Conservation (phyloP, 2,888 invertebrate genomes). For the Rotaria macrura region DNA sequence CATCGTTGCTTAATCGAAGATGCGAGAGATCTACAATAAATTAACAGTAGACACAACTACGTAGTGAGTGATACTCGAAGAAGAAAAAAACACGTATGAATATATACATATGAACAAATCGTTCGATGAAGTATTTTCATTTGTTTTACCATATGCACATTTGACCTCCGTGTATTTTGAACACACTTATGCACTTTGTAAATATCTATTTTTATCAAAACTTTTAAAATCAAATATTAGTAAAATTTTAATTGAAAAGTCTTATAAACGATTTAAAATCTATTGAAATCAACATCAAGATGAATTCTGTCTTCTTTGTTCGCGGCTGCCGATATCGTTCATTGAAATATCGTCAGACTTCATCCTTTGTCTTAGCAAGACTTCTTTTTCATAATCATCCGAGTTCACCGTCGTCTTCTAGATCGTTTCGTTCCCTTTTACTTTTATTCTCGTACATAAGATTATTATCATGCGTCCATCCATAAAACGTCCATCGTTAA, state of each 20-base stretch:
- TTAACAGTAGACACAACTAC: background rate
- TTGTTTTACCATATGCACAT: background rate
- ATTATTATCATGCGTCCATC: background rate
- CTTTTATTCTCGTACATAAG: background rate
- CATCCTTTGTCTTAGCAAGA: background rate
- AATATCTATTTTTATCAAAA: background rate
- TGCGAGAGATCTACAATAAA: background rate
- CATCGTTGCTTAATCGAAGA: background rate
- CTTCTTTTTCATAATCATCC: background rate
- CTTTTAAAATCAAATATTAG: background rate
- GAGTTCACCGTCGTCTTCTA: background rate
- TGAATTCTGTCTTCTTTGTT: background rate
- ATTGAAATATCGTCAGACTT: background rate
- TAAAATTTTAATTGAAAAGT: background rate
- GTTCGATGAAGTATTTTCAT: background rate
- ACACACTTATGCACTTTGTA: background rate
- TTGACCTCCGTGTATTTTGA: background rate
- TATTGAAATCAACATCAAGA: background rate
- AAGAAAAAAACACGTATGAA: too few relatives aligned
- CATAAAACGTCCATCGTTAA: background rate
- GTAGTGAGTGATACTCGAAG: too few relatives aligned
- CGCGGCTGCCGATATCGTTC: constrained; percentile 3
- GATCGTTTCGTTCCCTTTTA: background rate
- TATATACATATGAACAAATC: too few relatives aligned
- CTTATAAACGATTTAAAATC: background rate